Evolutionary conservation across 1,140 invertebrate species (phyloP), one percentile per base, ranked within the genome.

Genomic region (Tetramorium simillimum): DNA sequence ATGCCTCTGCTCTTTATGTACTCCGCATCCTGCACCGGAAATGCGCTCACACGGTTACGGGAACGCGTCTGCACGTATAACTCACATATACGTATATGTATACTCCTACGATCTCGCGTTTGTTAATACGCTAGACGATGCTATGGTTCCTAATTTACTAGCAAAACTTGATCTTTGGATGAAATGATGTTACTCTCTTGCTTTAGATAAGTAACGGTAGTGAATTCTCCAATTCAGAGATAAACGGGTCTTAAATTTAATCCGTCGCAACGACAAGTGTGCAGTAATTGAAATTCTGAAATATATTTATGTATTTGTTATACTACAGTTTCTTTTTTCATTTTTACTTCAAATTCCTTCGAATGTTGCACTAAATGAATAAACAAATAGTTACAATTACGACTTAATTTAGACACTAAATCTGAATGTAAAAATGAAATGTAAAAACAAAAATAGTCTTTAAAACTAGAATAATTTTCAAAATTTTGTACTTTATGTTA

Each of bases 11-110:
- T 49, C 28, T 40, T 40, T 75, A 40, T 73, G 67, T 73, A 73
- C 80, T 80, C 62, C 40, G 70, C 69, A 84, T 84, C 80, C 80
- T 84, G 80, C 9, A 24, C 53, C 80, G 80, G 80, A 84, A 73
- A 84, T 60, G 69, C 53, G 43, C 53, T 60, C 3, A 24, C 67
- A 73, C 67, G 80, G 28, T 37, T 46, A 60, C 56, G 21, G 14
- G 65, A 51, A 69, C 62, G 12, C 53, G 14, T 33, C 21, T 14
- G n/a, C 33, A 62, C 10, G 37, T 67, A 67, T 53, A 67, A 60
- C 51, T 40, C 21, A 33, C 53, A 73, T 18, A 9, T 3, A 73
- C 51, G 18, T 18, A 7, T 12, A 9, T 56, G 2, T 37, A 46
- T 3, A 56, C 28, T 9, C 21, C 9, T 40, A 28, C 24, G 3